These are phyloP conservation scores for Achlya flavicornis DNA, from an alignment of 2,888 invertebrate genomes.

Conservation along the genomic window DNA sequence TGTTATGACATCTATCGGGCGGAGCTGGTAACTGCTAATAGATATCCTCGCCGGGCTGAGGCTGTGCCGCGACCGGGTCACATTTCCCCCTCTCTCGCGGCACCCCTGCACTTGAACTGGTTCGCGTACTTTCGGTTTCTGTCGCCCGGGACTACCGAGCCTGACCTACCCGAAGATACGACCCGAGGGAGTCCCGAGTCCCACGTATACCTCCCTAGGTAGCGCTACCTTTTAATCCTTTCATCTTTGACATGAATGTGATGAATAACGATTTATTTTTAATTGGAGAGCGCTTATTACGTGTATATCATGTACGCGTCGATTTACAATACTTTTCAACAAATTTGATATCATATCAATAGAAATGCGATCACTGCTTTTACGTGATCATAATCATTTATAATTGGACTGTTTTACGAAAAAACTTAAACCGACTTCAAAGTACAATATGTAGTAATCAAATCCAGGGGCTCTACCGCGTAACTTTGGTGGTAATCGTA, in stretches of 20 bases:
- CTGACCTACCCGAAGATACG: conserved; percentile 69
- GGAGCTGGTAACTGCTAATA: not conserved
- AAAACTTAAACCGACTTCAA: too few species aligned
- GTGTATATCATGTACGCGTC: too few species aligned
- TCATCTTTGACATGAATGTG: not conserved
- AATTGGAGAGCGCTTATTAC: too few species aligned
- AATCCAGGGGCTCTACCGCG: too few species aligned
- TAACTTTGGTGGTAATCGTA: too few species aligned
- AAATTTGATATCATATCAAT: too few species aligned
- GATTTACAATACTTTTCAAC: too few species aligned
- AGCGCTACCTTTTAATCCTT: not conserved
- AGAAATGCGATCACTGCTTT: too few species aligned
- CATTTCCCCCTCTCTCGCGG: conserved; percentile 35
- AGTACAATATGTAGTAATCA: too few species aligned
- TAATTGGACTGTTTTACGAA: too few species aligned
- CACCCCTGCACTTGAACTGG: conserved; percentile 70
- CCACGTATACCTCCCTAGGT: not conserved
- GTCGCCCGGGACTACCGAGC: conserved; percentile 54
- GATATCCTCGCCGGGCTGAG: conserved; percentile 32
- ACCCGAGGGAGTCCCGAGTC: conserved; percentile 5
- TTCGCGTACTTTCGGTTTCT: conserved; percentile 71
- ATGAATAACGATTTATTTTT: not conserved
- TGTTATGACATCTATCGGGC: conserved; percentile 17
- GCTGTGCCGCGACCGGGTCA: conserved; percentile 60
- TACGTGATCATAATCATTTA: too few species aligned